phyloP scores from a whole-genome alignment of 64 coral and sea anemone genomes.

The Montipora cactus region DNA sequence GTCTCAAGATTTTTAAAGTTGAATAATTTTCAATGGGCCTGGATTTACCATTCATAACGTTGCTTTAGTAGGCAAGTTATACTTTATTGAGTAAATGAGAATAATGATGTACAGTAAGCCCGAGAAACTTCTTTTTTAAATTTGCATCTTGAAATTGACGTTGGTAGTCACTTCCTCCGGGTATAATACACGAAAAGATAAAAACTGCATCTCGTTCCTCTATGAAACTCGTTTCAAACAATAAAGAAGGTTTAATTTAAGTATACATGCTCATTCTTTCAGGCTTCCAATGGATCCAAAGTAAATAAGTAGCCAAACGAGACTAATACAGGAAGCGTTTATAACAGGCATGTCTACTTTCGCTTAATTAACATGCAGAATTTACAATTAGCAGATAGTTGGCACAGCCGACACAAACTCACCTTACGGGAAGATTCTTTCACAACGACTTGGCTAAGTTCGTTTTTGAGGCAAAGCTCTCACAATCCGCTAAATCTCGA shows the following conservation, averaged over 20 bases:
- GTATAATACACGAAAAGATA: too few relatives aligned
- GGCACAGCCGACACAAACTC: neutral
- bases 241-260: neutral
- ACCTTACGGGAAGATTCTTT: slow-evolving; percentile 12
- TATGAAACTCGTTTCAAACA: neutral
- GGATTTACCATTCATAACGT: neutral
- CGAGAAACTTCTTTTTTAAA: neutral
- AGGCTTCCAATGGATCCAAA: neutral
- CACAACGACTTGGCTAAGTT: neutral
- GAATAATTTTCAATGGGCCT: neutral
- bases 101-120: neutral
- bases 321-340: neutral
- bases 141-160: neutral
- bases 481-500: neutral
- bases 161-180: neutral
- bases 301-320: neutral
- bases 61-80: neutral
- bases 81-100: too few relatives aligned
- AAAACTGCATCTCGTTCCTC: neutral
- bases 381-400: neutral
- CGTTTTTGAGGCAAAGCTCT: neutral
- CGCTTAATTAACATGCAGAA: neutral
- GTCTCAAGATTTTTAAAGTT: neutral
- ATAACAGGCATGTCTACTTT: neutral
- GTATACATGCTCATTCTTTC: neutral